A percentile compares a stretch with the other conserved stretches of the same genome.
phyloP scores from a whole-genome alignment of 2,113 vertebrate species.

The Entosphenus tridentatus region DNA sequence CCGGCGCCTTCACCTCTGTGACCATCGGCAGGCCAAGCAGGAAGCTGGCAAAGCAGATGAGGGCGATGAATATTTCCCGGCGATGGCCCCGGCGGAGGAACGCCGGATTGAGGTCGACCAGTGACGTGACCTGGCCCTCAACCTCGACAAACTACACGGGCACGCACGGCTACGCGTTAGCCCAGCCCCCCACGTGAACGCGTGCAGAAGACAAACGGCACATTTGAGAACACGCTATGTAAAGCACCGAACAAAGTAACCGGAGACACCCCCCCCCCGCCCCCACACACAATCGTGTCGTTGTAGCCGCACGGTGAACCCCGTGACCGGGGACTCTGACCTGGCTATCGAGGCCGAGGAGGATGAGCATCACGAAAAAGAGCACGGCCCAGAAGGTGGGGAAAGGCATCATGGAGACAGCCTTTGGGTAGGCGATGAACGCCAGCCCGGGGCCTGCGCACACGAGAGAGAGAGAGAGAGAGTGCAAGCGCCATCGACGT shows the following conservation, averaged over 20 bases:
- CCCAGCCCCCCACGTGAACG: too few relatives aligned
- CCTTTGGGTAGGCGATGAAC: constrained; percentile 96
- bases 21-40: constrained; percentile 94
- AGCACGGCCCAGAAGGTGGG: constrained; percentile 94
- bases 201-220: too few relatives aligned
- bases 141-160: constrained; percentile 85
- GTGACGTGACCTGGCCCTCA: constrained; percentile 98
- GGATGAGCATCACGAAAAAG: constrained; percentile 98
- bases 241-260: neutral
- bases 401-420: constrained; percentile 93
- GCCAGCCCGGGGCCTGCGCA: constrained; percentile 73
- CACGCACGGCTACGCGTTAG: too few relatives aligned
- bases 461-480: constrained; percentile 15
- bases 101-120: constrained; percentile 91
- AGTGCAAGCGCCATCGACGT: constrained; percentile 9
- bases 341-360: constrained; percentile 98
- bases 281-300: neutral
- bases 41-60: constrained; percentile 78
- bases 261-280: neutral
- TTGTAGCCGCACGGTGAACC: neutral
- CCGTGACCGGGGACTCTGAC: constrained; percentile 21
- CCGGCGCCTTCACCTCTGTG: constrained; percentile 45
- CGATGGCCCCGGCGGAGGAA: constrained; percentile 96
- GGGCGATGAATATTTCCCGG: constrained; percentile 90
- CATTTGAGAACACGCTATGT: too few relatives aligned